Evolutionary conservation across 2,113 vertebrate species (phyloP).

Genomic region (Hippotragus niger): DNA sequence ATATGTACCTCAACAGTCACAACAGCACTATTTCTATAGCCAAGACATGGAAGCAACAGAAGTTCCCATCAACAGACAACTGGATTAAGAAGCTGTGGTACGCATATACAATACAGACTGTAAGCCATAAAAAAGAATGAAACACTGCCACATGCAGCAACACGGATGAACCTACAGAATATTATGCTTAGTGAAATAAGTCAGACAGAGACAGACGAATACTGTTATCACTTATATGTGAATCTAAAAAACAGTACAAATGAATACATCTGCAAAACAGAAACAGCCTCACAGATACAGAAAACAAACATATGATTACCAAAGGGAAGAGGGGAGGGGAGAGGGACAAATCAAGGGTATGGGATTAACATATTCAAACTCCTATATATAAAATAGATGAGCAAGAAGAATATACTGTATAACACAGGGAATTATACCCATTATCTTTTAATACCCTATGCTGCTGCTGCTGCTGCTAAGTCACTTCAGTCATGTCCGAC

Average conservation of each 20-base stretch:
- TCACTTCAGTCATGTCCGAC: too few species aligned
- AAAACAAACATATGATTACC: background rate
- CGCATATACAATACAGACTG: fast-evolving
- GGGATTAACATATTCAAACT: background rate
- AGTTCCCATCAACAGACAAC: background rate
- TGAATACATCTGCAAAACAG: background rate
- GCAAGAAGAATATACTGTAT: background rate
- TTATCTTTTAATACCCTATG: background rate
- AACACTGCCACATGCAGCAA: background rate
- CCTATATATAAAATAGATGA: background rate
- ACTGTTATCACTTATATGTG: background rate
- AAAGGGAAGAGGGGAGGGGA: background rate
- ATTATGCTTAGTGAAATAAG: background rate
- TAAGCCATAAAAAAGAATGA: background rate
- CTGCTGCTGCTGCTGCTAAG: too few species aligned
- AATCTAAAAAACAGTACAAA: background rate
- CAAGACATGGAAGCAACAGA: background rate
- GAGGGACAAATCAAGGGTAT: background rate
- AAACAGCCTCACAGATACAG: background rate
- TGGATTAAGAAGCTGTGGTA: background rate
- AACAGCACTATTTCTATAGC: background rate
- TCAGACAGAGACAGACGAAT: background rate
- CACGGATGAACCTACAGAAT: background rate
- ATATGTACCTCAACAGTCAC: background rate
- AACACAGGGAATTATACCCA: background rate